Conservation (phyloP, 1,140 invertebrate species). For the Drosophila murphyi region DNA sequence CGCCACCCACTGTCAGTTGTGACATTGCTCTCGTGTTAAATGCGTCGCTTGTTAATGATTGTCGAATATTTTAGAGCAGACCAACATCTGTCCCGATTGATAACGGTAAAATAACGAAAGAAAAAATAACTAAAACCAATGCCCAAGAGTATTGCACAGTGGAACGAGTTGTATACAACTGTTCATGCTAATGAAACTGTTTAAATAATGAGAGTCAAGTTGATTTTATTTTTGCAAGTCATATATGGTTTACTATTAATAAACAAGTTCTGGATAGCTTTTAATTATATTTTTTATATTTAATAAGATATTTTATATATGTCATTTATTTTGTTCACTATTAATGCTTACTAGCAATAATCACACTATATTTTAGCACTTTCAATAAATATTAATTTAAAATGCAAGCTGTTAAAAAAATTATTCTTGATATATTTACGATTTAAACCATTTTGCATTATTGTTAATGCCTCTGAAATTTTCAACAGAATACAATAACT, state of each 20-base stretch:
- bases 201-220: not conserved
- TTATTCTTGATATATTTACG: too few relatives aligned
- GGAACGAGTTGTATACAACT: not conserved
- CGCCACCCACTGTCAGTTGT: constrained; percentile 16
- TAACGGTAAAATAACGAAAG: constrained; percentile 55
- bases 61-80: constrained; percentile 68
- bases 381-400: not conserved
- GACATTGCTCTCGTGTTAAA: constrained; percentile 25
- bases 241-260: too few relatives aligned
- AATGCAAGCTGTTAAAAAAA: too few relatives aligned
- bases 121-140: constrained; percentile 3
- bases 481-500: too few relatives aligned
- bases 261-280: too few relatives aligned
- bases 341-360: too few relatives aligned
- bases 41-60: constrained; percentile 62
- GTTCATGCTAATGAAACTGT: not conserved
- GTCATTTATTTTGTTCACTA: not conserved
- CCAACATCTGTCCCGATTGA: constrained; percentile 65
- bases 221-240: not conserved
- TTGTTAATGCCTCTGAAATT: too few relatives aligned
- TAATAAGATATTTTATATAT: not conserved
- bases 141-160: constrained; percentile 11
- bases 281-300: not conserved
- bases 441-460: too few relatives aligned
- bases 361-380: too few relatives aligned